phyloP scores from a whole-genome alignment of 2,888 invertebrate genomes.

The Fragum whitleyi region DNA sequence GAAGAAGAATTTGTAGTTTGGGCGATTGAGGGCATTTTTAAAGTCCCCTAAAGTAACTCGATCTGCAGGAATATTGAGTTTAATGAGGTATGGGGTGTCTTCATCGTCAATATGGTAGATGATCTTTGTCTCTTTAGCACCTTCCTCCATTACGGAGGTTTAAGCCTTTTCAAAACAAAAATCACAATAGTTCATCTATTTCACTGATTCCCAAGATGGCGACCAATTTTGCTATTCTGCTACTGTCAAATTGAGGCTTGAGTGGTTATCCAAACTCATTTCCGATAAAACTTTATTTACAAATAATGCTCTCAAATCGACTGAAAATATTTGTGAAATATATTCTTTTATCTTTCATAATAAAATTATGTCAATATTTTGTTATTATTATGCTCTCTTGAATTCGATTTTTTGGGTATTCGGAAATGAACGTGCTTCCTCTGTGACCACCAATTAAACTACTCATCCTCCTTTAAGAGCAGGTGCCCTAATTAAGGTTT shows the following conservation, averaged over 20 bases:
- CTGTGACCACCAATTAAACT: conserved; percentile 24
- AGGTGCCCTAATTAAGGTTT: conserved; percentile 28
- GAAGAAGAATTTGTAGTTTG: conserved; percentile 99
- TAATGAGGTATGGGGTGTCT: conserved; percentile 99
- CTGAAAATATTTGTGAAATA: no score
- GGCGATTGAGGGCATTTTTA: conserved; percentile 96
- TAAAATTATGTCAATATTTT: no score
- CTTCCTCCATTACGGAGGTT: conserved; percentile 87
- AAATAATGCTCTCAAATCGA: not conserved
- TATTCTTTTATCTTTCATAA: not conserved
- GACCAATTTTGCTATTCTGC: conserved; percentile 80
- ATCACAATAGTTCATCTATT: conserved; percentile 65
- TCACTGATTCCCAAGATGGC: conserved; percentile 79
- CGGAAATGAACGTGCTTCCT: conserved; percentile 14
- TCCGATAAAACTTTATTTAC: conserved; percentile 32
- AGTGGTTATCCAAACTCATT: conserved; percentile 42
- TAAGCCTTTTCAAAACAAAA: conserved; percentile 46
- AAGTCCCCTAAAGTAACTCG: conserved; percentile 98
- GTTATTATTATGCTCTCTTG: no score
- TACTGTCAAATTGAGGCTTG: conserved; percentile 71
- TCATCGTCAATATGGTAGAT: conserved; percentile 99
- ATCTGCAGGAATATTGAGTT: conserved; percentile 97
- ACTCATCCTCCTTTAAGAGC: conserved; percentile 30
- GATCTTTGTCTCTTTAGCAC: conserved; percentile 94
- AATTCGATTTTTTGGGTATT: not conserved